Evolutionary conservation across 2,113 vertebrate genomes (phyloP).

Genomic region (Burhinus oedicnemus): DNA sequence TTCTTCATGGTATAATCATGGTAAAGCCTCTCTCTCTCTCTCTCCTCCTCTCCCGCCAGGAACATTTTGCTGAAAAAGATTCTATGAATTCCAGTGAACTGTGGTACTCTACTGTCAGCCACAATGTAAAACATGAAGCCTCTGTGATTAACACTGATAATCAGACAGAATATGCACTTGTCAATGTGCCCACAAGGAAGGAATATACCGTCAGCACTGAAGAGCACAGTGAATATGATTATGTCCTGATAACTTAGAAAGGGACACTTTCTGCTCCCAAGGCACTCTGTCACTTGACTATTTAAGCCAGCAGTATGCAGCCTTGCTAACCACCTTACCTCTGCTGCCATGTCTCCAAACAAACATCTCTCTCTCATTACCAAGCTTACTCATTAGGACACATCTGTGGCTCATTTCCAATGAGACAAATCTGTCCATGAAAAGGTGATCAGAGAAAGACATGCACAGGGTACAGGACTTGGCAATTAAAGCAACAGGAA

Average conservation of each 20-base stretch:
- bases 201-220: neutral
- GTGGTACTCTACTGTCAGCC: conserved; percentile 50
- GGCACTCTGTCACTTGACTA: neutral
- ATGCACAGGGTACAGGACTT: neutral
- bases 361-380: neutral
- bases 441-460: neutral
- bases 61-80: neutral
- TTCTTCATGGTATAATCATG: neutral
- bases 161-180: conserved; percentile 38
- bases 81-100: neutral
- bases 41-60: neutral
- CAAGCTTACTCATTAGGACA: neutral
- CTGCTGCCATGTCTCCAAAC: neutral
- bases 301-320: neutral
- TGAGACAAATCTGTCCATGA: neutral
- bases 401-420: neutral
- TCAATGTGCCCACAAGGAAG: neutral
- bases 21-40: neutral
- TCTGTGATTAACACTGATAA: neutral
- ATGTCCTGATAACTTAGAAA: conserved; percentile 6
- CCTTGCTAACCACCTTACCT: neutral
- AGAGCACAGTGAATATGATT: conserved; percentile 63
- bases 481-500: neutral
- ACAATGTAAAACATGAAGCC: neutral
- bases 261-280: neutral